Evolutionary conservation across 2,797 vertebrate species (phyloP), one percentile per base, ranked within the genome.

Genomic region (Cygnus olor): DNA sequence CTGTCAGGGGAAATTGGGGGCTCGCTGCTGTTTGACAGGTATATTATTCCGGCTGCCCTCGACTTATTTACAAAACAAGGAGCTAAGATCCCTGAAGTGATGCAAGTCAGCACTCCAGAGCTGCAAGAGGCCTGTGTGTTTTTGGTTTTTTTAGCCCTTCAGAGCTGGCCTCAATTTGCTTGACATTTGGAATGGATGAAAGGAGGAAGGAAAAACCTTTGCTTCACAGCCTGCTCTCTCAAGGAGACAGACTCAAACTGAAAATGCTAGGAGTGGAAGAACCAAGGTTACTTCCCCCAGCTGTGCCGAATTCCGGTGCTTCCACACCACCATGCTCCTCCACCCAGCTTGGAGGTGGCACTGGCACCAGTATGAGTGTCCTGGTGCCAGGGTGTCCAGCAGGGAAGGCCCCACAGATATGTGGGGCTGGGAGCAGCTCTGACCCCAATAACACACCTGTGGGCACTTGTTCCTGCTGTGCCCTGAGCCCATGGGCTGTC

Each of bases 31-130:
- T 93, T 95, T 97, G 96, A 96, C 96, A 97, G 97, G 95, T 97
- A 81, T 97, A 88, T 97, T 97, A 96, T 97, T 98, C 94, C 91
- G 56, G 51, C 89, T 95, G 95, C 95, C 96, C 96, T 96, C 28
- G 45, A 95, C 95, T 97, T 97, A 97, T 96, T 97, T 96, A 96
- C 91, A 90, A 94, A 96, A 91, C 94, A 92, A 86, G 72, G 32
- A n/a, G 38, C 53, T 28, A 44, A 74, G 90, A 44, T 83, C 79
- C 17, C 73, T 38, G 40, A 42, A 49, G 88, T 16, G 74, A 94
- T 81, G 56, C 38, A 47, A 93, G 84, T 88, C 68, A 69, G 77
- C 22, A 20, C 85, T 14, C 30, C 11, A 10, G 24, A 80, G 80
- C 66, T 49, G 44, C 56, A 65, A 60, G 76, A 85, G 16, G 36